phyloP scores from a whole-genome alignment of 1,140 invertebrate genomes.

The Eurosta solidaginis region DNA sequence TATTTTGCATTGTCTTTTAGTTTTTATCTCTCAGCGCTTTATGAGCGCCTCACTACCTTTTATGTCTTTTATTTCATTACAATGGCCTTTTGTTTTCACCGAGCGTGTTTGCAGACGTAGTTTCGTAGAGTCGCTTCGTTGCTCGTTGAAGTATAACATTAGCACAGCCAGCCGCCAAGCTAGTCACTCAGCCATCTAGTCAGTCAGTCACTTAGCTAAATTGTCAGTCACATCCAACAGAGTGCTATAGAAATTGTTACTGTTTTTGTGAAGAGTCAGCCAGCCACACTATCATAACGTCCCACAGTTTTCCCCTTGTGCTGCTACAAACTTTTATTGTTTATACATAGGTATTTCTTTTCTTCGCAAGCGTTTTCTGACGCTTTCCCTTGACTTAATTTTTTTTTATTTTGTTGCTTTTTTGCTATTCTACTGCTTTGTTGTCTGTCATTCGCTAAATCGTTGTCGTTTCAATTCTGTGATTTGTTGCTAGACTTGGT shows the following conservation, averaged over 20 bases:
- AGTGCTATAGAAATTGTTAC: not conserved
- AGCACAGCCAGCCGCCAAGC: not conserved
- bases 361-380: not conserved
- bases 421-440: slow-evolving; percentile 5
- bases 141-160: not conserved
- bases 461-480: slow-evolving; percentile 21
- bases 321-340: not conserved
- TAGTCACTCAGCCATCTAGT: not conserved
- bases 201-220: not conserved
- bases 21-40: slow-evolving; percentile 2
- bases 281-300: not conserved
- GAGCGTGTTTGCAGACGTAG: not conserved
- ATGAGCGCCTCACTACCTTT: not conserved
- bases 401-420: not conserved
- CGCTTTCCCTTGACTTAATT: slow-evolving; percentile 18
- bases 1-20: not conserved
- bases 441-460: slow-evolving; percentile 5
- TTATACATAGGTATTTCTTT: slow-evolving; percentile 23
- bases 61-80: slow-evolving; percentile 3
- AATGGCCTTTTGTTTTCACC: slow-evolving; percentile 24
- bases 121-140: not conserved
- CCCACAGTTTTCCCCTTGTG: not conserved
- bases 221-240: slow-evolving; percentile 15
- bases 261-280: not conserved
- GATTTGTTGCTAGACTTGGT: slow-evolving; percentile 4